Evolutionary conservation across 2,888 invertebrate species (phyloP).

Genomic region (Drosophila percnosoma): DNA sequence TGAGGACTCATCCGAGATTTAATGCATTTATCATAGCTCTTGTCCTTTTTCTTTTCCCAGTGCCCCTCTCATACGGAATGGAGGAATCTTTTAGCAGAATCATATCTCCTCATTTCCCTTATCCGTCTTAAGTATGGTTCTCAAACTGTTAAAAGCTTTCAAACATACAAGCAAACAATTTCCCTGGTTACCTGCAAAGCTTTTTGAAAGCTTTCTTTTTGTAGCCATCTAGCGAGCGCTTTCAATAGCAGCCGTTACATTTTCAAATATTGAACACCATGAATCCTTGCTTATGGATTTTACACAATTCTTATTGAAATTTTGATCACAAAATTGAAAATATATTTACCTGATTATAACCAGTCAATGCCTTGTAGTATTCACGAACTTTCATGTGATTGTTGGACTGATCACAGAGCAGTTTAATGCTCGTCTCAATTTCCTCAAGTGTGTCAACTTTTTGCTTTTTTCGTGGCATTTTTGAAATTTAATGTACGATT

Average conservation of each 20-base stretch:
- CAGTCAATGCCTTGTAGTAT: constrained; percentile 89
- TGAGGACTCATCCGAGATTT: background rate
- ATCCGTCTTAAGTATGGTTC: background rate
- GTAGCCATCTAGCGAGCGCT: constrained; percentile 31
- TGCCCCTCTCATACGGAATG: background rate
- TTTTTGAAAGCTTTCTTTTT: background rate
- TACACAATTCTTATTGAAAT: background rate
- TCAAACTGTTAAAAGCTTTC: constrained; percentile 1
- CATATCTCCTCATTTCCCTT: background rate
- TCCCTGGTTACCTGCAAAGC: background rate
- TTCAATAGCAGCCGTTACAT: constrained; percentile 4
- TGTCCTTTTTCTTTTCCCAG: too few species aligned
- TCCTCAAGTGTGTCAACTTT: constrained; percentile 85
- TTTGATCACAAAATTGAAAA: background rate
- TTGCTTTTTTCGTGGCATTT: constrained; percentile 81
- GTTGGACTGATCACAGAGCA: constrained; percentile 91
- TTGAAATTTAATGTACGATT: background rate
- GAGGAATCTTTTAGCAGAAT: background rate
- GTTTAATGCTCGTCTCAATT: constrained; percentile 87
- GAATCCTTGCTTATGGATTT: background rate
- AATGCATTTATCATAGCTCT: background rate
- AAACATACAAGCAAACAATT: background rate
- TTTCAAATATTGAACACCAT: background rate
- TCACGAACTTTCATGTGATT: constrained; percentile 91
- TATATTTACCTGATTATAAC: constrained; percentile 89